Conservation (phyloP, 1,140 invertebrate species). For the Sarcophaga bullata region DNA sequence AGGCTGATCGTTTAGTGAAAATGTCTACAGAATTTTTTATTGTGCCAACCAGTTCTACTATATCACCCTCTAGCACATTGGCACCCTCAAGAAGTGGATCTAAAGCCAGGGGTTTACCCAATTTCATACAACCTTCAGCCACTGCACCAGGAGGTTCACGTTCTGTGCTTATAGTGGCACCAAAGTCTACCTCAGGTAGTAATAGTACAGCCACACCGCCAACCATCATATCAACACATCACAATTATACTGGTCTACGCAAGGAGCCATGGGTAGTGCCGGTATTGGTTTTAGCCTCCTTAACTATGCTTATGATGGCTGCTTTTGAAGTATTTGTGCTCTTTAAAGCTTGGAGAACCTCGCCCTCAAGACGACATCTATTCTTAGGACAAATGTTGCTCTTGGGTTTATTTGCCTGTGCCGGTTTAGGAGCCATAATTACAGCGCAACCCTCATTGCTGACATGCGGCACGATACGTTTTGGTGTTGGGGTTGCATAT, state of each 20-base stretch:
- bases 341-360: conserved; percentile 85
- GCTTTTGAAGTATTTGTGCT: conserved; percentile 91
- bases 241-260: conserved; percentile 67
- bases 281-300: conserved; percentile 79
- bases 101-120: conserved; percentile 30
- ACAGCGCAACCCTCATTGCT: conserved; percentile 81
- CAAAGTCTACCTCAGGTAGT: conserved; percentile 30
- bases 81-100: conserved; percentile 37
- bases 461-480: conserved; percentile 84
- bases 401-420: conserved; percentile 85
- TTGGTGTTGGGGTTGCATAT: conserved; percentile 87
- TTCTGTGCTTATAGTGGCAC: conserved; percentile 49
- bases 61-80: conserved; percentile 50
- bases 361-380: conserved; percentile 84
- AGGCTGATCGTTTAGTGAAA: conserved; percentile 71
- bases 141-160: conserved; percentile 54
- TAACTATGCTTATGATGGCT: conserved; percentile 82
- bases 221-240: conserved; percentile 58
- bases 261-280: conserved; percentile 88
- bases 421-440: conserved; percentile 81
- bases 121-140: conserved; percentile 46
- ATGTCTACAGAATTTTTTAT: conserved; percentile 83
- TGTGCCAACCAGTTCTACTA: conserved; percentile 68
- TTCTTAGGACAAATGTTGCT: conserved; percentile 92
- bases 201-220: conserved; percentile 52